phyloP scores from a whole-genome alignment of 2,888 invertebrate genomes.

The Thymelicus sylvestris region DNA sequence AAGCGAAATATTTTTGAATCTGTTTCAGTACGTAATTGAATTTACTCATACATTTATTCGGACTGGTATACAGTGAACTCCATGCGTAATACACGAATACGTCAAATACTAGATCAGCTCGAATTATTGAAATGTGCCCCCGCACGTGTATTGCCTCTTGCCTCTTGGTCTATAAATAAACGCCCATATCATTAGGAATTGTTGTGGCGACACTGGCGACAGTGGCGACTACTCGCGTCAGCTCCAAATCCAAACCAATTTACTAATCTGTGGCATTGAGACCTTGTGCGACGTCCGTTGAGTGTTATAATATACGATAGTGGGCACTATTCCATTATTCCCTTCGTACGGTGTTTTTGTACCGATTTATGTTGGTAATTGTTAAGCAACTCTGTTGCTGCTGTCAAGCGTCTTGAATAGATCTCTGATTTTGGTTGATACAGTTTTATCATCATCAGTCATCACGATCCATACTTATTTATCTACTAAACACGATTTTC shows the following conservation, averaged over 20 bases:
- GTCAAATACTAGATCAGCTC: background rate
- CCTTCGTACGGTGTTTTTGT: background rate
- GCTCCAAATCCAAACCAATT: constrained; percentile 4
- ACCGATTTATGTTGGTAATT: background rate
- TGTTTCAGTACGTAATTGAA: no score
- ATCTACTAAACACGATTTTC: no score
- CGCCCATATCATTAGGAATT: background rate
- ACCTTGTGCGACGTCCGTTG: background rate
- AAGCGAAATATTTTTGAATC: no score
- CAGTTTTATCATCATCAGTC: no score
- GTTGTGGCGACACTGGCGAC: background rate
- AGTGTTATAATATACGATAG: background rate
- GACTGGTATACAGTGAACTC: no score
- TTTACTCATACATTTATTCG: no score
- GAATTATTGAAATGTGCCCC: constrained; percentile 5
- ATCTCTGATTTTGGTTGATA: no score
- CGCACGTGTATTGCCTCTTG: background rate
- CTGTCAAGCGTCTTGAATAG: no score
- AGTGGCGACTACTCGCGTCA: background rate
- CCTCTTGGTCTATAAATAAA: constrained; percentile 14
- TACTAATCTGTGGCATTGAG: background rate
- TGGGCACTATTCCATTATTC: background rate
- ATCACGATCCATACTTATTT: no score
- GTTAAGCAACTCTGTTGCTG: background rate
- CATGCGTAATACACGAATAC: background rate